Percentiles rank a stretch among this genome's conserved stretches.
These are phyloP conservation scores for Phenganax stokvisi DNA, from an alignment of 92 coral and sea anemone genomes.

Conservation along the genomic window DNA sequence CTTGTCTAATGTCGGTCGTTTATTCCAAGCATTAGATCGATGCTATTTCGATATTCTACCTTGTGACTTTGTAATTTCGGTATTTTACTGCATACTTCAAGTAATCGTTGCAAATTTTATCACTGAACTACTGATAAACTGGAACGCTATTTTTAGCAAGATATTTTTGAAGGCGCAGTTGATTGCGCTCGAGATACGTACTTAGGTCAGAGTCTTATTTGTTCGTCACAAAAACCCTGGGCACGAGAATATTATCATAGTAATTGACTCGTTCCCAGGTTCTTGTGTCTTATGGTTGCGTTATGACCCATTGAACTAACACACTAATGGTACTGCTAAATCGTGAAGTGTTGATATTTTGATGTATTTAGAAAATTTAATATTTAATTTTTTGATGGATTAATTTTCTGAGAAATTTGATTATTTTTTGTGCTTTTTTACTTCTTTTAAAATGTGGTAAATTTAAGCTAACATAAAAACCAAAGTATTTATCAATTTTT, in stretches of 20 bases:
- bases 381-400: neutral
- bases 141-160: neutral
- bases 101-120: neutral
- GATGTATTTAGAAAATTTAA: neutral
- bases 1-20: constrained; percentile 71
- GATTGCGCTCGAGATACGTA: too few relatives aligned
- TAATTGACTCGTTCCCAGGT: neutral
- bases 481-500: too few relatives aligned
- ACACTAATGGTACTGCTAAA: neutral
- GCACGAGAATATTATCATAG: too few relatives aligned
- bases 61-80: constrained; percentile 12
- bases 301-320: neutral
- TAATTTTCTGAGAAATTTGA: neutral
- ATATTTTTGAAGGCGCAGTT: neutral
- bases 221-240: too few relatives aligned
- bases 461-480: too few relatives aligned
- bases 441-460: too few relatives aligned
- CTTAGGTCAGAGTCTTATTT: too few relatives aligned
- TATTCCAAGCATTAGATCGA: neutral
- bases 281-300: neutral
- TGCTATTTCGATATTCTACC: neutral
- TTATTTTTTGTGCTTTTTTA: neutral
- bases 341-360: neutral
- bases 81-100: neutral
- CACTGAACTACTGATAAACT: neutral